Conservation (phyloP, 2,797 vertebrate genomes). For the Anguilla megastoma region DNA sequence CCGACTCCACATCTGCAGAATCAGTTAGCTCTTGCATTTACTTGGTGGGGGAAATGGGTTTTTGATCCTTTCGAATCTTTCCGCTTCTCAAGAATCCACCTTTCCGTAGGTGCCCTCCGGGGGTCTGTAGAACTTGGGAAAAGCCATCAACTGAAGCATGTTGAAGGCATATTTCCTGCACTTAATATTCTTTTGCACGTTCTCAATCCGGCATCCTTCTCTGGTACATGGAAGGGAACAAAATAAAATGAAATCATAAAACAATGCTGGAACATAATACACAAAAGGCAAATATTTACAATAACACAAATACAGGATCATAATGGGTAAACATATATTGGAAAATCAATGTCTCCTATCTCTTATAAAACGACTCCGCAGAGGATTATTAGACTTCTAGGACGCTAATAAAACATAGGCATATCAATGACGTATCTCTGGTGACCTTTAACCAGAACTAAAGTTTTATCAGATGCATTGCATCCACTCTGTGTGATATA, state of each 20-base stretch:
- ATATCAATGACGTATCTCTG: background rate
- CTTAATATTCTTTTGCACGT: slow-evolving; percentile 98
- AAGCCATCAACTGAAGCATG: slow-evolving; percentile 97
- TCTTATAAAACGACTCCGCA: background rate
- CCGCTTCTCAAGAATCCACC: slow-evolving; percentile 82
- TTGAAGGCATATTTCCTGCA: slow-evolving; percentile 99
- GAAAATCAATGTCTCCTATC: background rate
- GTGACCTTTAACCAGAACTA: background rate
- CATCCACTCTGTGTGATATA: background rate
- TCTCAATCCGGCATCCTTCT: slow-evolving; percentile 99
- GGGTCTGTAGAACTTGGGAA: slow-evolving; percentile 96
- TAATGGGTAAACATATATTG: background rate
- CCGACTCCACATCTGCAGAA: background rate
- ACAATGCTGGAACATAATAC: slow-evolving; percentile 56
- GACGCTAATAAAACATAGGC: background rate
- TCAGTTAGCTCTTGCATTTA: background rate
- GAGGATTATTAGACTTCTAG: background rate
- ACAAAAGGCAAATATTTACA: background rate
- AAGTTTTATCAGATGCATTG: background rate
- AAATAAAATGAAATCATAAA: slow-evolving; percentile 68
- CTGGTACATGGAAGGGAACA: slow-evolving; percentile 66
- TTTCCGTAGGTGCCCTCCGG: slow-evolving; percentile 97
- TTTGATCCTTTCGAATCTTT: background rate
- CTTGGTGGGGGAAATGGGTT: background rate
- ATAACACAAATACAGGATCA: background rate